Percentiles rank a stretch among this genome's conserved stretches.
These are phyloP conservation scores for Hartigia nigra DNA, from an alignment of 2,888 invertebrate genomes.

Conservation along the genomic window DNA sequence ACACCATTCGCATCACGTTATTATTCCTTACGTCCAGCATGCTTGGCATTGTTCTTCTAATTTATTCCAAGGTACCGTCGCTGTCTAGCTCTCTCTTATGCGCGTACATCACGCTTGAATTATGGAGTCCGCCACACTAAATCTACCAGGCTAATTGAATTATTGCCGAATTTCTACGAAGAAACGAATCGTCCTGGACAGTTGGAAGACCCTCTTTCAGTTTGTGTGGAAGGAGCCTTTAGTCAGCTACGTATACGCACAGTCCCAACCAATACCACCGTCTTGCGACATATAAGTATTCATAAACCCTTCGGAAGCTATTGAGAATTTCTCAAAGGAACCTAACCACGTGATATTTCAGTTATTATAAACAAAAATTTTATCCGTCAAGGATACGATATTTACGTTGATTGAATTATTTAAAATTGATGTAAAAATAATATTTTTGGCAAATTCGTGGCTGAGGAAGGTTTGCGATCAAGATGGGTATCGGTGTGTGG, in stretches of 20 bases:
- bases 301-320: neutral
- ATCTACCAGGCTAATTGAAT: slow-evolving; percentile 60
- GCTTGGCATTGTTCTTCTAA: slow-evolving; percentile 59
- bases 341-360: neutral
- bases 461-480: neutral
- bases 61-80: slow-evolving; percentile 52
- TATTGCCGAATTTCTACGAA: slow-evolving; percentile 54
- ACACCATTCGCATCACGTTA: slow-evolving; percentile 1
- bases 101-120: slow-evolving; percentile 56
- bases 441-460: neutral
- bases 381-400: neutral
- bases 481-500: neutral
- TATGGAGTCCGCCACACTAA: slow-evolving; percentile 58
- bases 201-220: neutral
- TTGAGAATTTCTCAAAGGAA: neutral
- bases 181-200: neutral
- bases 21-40: slow-evolving; percentile 7
- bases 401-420: neutral
- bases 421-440: neutral
- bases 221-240: neutral
- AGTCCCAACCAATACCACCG: neutral
- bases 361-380: neutral
- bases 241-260: neutral
- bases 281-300: neutral
- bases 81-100: slow-evolving; percentile 16